A percentile compares a stretch with the other conserved stretches of the same genome.
Evolutionary conservation across 2,888 invertebrate species (phyloP).

Genomic region (Perdita meconis): DNA sequence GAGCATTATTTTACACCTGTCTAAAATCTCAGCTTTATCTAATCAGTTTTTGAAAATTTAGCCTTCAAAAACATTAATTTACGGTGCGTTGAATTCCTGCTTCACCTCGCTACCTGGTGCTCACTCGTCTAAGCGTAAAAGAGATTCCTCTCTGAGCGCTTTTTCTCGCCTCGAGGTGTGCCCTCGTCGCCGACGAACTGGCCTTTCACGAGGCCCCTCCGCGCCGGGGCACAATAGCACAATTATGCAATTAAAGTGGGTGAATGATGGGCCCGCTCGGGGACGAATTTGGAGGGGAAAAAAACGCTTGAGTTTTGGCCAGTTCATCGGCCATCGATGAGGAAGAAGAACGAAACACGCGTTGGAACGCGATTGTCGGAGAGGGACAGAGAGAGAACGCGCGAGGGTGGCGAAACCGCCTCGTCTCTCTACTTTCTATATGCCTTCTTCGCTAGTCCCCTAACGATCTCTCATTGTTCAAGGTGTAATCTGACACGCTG

Average conservation of each 20-base stretch:
- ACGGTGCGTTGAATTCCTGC: constrained; percentile 17
- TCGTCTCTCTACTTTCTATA: constrained; percentile 44
- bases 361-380: background rate
- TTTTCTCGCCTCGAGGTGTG: constrained; percentile 58
- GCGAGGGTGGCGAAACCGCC: constrained; percentile 34
- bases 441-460: constrained; percentile 61
- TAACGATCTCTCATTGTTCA: constrained; percentile 79
- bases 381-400: constrained; percentile 9
- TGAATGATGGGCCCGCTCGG: constrained; percentile 65
- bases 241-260: constrained; percentile 80
- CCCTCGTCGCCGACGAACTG: constrained; percentile 40
- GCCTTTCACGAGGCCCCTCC: constrained; percentile 59
- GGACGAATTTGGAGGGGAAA: constrained; percentile 10
- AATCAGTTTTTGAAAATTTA: too few species aligned
- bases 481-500: constrained; percentile 80
- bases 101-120: constrained; percentile 9
- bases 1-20: too few species aligned
- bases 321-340: constrained; percentile 9
- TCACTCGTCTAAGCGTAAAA: background rate
- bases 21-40: too few species aligned
- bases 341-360: constrained; percentile 14
- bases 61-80: too few species aligned
- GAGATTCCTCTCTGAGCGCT: constrained; percentile 24
- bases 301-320: constrained; percentile 27
- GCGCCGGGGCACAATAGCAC: constrained; percentile 74